Base-by-base conservation (phyloP, 1,140 invertebrate genomes). In the Mamestra configurata region DNA sequence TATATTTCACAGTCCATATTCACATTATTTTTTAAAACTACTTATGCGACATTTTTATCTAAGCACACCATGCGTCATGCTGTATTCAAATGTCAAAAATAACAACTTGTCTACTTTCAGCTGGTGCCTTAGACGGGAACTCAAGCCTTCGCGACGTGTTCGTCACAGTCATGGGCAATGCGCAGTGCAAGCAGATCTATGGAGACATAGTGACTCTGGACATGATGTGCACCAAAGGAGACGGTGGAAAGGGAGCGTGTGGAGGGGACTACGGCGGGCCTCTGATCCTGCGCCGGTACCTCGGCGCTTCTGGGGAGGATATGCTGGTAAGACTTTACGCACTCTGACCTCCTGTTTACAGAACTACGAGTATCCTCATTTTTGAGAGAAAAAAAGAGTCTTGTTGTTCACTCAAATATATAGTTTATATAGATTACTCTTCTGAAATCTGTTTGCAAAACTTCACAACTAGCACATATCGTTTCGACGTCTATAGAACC, bases 201-300 rank as follows among this genome's bases (percentile, higher is more conserved):
- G 73, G 73, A 4, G n/a, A 11, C 15, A 8, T 8, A 2, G 24
- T 76, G 13, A 61, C 55, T 20, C 24, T 11, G 5, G 37, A n/a
- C 8, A 49, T 18, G 6, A 64, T 76, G 13, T 76, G 73, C 43
- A 76, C 73, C 8, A 61, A 40, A 24, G 73, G 73, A 11, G 22
- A 37, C 11, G 18, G 18, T 1, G 55, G 73, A 11, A 40, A 40
- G 37, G 73, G 73, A 3, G 31, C 73, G 0, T 76, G 73, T 31
- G 40, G 37, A 1, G 73, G 73, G 8, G 73, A 76, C 55, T 27
- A 27, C 1, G 73, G 73, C 8, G 73, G 73, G 3, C 73, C 73
- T 18, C 40, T 76, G 13, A 43, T 73, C 4, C 20, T 57, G 53
- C 51, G 71, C 4, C 53, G 53, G 6, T 73, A 22, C 20, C 0